Evolutionary conservation across 1,140 invertebrate species (phyloP), one percentile per base, ranked within the genome.

Genomic region (Stenopsyche tienmushanensis): DNA sequence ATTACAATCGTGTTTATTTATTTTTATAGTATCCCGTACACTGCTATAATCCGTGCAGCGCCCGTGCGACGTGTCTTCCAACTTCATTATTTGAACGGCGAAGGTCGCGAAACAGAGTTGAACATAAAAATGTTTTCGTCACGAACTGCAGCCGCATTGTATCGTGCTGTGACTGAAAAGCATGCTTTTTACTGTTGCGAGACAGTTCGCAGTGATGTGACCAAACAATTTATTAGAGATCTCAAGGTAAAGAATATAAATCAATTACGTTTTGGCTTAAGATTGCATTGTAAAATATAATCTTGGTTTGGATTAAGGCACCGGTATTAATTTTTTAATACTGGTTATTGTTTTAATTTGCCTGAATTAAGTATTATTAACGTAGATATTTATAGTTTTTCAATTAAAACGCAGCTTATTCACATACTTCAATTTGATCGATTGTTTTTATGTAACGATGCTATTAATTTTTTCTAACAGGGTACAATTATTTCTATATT

Each of bases 131-230:
- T 94, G 75, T 86, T 90, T 66, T 92, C 89, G 50, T 86, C 85
- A 50, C 85, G 88, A 20, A 85, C 88, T 15, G 91, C 92, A 7
- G 89, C 87, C 15, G 90, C 89, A 29, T 78, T 94, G 1, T 94
- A 94, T 74, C 82, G 92, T 42, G 91, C 91, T n/a, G 88, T 94
- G 54, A 94, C 92, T 0, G 93, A 94, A 76, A 92, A 92, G 72
- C 92, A 94, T 74, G 92, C 91, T 2, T 95, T 95, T 80, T 95
- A 93, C 75, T 92, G 90, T 71, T 94, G 92, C 78, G 92, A 94
- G 75, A 94, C 92, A 0, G 92, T 95, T 1, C 83, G 91, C 10
- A 90, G 86, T 71, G 90, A 91, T 58, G 92, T 95, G 21, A 93
- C 91, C 2, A 86, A 91, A 45, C 92, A 94, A 76, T 94, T 91